Conservation (phyloP, 2,797 vertebrate genomes). For the Coracias cyanogaster region DNA sequence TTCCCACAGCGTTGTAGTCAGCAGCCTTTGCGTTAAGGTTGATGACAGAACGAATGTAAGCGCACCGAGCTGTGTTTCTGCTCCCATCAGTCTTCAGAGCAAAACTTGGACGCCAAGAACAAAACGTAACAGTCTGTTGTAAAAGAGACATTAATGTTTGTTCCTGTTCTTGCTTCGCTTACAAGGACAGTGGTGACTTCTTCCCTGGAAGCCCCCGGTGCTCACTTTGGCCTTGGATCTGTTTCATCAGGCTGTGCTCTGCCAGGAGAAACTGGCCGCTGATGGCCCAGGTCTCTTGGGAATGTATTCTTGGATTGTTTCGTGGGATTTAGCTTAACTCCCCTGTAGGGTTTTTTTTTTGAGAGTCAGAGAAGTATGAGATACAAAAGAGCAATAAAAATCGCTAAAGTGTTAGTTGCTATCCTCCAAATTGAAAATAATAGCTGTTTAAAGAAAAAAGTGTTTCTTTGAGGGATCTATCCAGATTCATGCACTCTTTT, state of each 20-base stretch:
- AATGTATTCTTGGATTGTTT: neutral
- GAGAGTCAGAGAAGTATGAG: neutral
- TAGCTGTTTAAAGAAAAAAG: neutral
- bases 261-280: neutral
- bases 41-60: neutral
- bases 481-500: neutral
- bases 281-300: neutral
- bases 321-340: neutral
- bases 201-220: neutral
- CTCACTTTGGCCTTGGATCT: neutral
- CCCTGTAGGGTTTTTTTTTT: neutral
- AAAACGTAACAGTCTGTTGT: accelerated
- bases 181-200: neutral
- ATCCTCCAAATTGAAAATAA: neutral
- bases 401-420: neutral
- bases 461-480: neutral
- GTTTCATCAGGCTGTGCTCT: neutral
- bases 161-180: neutral
- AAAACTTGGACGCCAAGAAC: neutral
- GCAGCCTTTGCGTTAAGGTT: neutral
- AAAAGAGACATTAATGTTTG: neutral
- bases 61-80: neutral
- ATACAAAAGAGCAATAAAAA: neutral
- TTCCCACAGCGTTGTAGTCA: neutral
- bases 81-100: neutral